phyloP scores from a whole-genome alignment of 2,113 vertebrate species.

The Xyrauchen texanus region DNA sequence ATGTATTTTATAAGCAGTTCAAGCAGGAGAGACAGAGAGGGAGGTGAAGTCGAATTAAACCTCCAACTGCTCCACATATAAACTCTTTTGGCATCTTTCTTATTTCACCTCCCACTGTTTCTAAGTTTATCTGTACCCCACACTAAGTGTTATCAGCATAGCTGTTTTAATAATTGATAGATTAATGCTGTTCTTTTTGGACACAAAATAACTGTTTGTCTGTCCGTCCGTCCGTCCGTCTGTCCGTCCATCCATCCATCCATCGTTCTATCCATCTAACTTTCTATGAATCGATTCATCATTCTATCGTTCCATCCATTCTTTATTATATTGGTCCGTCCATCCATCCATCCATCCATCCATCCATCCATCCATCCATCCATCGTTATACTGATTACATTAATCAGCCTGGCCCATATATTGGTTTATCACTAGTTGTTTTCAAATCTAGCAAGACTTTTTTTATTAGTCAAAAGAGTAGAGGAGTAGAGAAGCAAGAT shows the following conservation, averaged over 20 bases:
- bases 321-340: too few relatives aligned
- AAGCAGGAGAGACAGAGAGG: background rate
- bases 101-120: slow-evolving; percentile 6
- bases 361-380: too few relatives aligned
- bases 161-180: background rate
- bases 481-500: background rate
- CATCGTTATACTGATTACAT: too few relatives aligned
- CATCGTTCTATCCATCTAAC: too few relatives aligned
- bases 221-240: too few relatives aligned
- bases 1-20: slow-evolving; percentile 24
- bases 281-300: too few relatives aligned
- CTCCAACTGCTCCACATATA: slow-evolving; percentile 10
- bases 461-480: background rate
- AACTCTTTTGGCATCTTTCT: slow-evolving; percentile 27
- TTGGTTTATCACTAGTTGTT: too few relatives aligned
- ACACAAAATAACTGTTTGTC: background rate
- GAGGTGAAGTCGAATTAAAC: slow-evolving; percentile 25
- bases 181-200: background rate
- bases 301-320: too few relatives aligned
- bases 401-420: too few relatives aligned
- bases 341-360: too few relatives aligned
- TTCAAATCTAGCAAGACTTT: too few relatives aligned
- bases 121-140: slow-evolving; percentile 13
- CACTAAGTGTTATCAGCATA: background rate
- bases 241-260: too few relatives aligned